These are phyloP conservation scores for Nestor notabilis DNA, from an alignment of 2,113 vertebrate species.

Conservation along the genomic window DNA sequence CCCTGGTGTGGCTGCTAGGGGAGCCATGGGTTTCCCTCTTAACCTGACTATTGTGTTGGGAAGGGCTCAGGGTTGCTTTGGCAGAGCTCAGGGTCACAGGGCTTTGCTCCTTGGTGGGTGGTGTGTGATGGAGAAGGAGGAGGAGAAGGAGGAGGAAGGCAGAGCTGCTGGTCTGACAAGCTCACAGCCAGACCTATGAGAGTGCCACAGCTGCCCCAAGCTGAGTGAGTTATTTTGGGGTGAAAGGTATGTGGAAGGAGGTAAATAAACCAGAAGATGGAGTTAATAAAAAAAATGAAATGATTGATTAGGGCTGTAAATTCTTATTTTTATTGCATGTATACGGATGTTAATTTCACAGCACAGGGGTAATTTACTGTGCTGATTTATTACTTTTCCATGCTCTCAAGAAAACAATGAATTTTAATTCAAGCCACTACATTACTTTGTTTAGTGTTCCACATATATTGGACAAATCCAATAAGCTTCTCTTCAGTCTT, in stretches of 20 bases:
- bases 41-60: not conserved
- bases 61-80: not conserved
- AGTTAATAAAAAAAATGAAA: constrained; percentile 45
- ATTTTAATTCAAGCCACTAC: constrained; percentile 66
- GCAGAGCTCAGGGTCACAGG: not conserved
- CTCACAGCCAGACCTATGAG: not conserved
- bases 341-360: constrained; percentile 70
- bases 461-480: not conserved
- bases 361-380: constrained; percentile 53
- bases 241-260: not conserved
- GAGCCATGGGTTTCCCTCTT: not conserved
- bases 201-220: rapidly evolving
- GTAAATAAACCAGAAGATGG: constrained; percentile 68
- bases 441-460: not conserved
- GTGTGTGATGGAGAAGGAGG: not conserved
- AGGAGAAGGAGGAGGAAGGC: not conserved
- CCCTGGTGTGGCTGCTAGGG: not conserved
- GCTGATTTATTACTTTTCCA: constrained; percentile 66
- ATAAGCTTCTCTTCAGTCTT: not conserved
- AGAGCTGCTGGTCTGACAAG: not conserved
- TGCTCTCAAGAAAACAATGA: constrained; percentile 51
- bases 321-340: constrained; percentile 69
- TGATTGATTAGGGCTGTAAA: constrained; percentile 62
- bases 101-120: not conserved
- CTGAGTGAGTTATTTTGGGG: not conserved